Base-by-base conservation (phyloP, 2,797 vertebrate genomes). In the Cheracebus regulus region DNA sequence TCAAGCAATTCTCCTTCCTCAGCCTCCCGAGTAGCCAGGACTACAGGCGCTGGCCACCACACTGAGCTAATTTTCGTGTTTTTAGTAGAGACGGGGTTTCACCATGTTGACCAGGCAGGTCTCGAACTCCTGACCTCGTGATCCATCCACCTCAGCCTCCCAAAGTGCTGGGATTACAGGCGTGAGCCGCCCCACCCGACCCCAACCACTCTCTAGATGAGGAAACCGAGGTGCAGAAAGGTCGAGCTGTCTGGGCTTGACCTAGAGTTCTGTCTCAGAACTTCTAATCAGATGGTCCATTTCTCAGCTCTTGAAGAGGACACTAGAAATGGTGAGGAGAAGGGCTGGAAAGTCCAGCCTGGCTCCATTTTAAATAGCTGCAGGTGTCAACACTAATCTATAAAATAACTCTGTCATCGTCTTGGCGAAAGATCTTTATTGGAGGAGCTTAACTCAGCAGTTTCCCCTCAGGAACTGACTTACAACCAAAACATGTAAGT, bases 381-480 rank as follows among this genome's bases (percentile, higher is more conserved):
- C 75, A 92, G 93, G 92, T 90, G 92, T 97, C 96, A 89, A 80
- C 75, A 73, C 80, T 87, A 24, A 97, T 86, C 73, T 72, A 91
- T 96, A 93, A 95, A 96, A 97, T 75, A 91, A 87, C 44, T 36
- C 39, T n/a, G 10, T 85, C 94, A 93, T 75, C 84, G 1, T 93
- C 80, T 93, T 89, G 86, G 94, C 4, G 10, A 97, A 96, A 87
- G 88, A 57, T 55, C 93, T 95, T 96, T 94, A 39, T 88, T 73
- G 46, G 39, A 93, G 58, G 5, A 89, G 97, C 96, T 96, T 95
- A 97, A 97, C 96, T 98, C 97, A 97, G 97, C 97, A 95, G 85
- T 90, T 97, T 96, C 88, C 82, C 73, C 89, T 39, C 55, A 92
- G 95, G 87, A 97, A 81, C 89, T 95, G 96, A 96, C 96, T 97